phyloP scores from a whole-genome alignment of 2,888 invertebrate species.

The Cecidostiba fungosa region DNA sequence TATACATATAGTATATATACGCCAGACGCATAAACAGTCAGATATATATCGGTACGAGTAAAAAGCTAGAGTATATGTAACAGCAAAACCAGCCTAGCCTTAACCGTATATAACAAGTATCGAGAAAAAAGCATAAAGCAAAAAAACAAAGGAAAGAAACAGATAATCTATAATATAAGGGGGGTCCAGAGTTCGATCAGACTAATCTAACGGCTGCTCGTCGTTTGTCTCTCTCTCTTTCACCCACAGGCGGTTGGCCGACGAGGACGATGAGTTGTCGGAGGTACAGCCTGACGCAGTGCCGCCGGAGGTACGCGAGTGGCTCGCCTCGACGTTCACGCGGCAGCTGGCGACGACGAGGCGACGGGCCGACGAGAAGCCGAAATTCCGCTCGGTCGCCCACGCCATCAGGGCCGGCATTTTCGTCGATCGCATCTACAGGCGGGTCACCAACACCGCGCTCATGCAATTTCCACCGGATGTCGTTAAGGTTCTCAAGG shows the following conservation, averaged over 20 bases:
- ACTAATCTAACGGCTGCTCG: not conserved
- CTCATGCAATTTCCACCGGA: conserved; percentile 94
- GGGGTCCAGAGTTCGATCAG: not conserved
- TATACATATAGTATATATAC: not conserved
- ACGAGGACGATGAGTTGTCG: conserved; percentile 97
- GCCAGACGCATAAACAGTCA: conserved; percentile 7
- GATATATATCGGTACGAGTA: not conserved
- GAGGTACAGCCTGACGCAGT: conserved; percentile 98
- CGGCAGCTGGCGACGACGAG: conserved; percentile 91
- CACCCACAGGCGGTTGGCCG: conserved; percentile 86
- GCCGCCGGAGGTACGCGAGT: conserved; percentile 97
- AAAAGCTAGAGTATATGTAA: not conserved
- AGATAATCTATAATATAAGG: not conserved
- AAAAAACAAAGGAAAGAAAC: not conserved
- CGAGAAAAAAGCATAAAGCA: not conserved
- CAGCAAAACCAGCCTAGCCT: not conserved
- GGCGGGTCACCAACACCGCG: conserved; percentile 88
- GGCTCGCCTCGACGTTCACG: conserved; percentile 98
- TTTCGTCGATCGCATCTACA: conserved; percentile 96
- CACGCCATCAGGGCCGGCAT: conserved; percentile 98
- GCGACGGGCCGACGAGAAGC: conserved; percentile 89
- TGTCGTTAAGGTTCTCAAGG: conserved; percentile 93
- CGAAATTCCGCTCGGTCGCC: conserved; percentile 96
- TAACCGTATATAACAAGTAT: not conserved
- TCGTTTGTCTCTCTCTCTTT: conserved; percentile 30